Base-by-base conservation (phyloP, 2,113 vertebrate genomes). In the Seriola quinqueradiata region DNA sequence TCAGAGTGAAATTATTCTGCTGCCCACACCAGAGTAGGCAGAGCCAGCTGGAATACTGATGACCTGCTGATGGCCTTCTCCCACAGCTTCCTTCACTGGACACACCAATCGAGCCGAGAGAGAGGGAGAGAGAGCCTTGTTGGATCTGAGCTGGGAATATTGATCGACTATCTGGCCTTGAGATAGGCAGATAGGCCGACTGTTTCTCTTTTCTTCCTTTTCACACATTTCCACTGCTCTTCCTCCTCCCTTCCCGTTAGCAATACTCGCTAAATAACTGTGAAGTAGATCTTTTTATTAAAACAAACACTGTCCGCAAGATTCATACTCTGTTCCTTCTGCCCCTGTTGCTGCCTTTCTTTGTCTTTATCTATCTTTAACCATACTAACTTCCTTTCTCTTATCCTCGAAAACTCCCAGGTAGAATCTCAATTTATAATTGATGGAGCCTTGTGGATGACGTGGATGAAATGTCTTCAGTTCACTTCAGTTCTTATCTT, bases 1-100 rank as follows among this genome's bases (percentile, higher is more conserved):
- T 93, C 88, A 88, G 76, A 88, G 84, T 92, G 87, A 92, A 89
- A 91, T 93, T 87, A 93, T 94, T 93, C 90, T 85, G n/a, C 88
- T 87, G 86, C 89, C 92, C 87, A 92, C 88, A 88, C 85, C 84
- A 50, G 79, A 88, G 90, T 85, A 83, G 86, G 87, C 90, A 82
- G 85, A 87, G 79, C 78, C 80, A 83, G 76, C 83, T 83, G 89
- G 92, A 92, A 94, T 90, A 93, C 90, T 92, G 91, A 94, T 90
- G 90, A 87, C 89, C 90, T 77, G 88, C 84, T 77, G 77, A 71
- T 88, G 89, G 86, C 87, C 79, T 82, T 88, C 89, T 88, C 89
- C 89, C 85, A 86, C 85, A 79, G 85, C 88, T 88, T 89, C 92
- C 86, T 84, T 78, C 81, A 59, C 42, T 70, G 80, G 87, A 87